Evolutionary conservation across 2,113 vertebrate species (phyloP).

Genomic region (Empidonax alnorum): DNA sequence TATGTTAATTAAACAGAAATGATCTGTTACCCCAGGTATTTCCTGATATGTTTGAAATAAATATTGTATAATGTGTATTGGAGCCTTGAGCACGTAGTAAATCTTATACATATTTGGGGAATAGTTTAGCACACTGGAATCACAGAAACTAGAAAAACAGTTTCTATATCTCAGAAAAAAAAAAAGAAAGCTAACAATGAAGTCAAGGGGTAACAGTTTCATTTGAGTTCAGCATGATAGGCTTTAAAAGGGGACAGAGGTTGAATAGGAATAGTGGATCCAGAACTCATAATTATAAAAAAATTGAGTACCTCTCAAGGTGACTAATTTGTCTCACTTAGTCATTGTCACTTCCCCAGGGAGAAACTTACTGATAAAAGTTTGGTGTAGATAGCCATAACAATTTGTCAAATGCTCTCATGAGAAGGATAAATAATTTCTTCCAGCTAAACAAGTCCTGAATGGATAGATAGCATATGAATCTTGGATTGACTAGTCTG

Average conservation of each 20-base stretch:
- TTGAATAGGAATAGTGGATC: not conserved
- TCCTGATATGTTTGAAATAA: not conserved
- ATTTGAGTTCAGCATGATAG: not conserved
- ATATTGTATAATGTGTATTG: not conserved
- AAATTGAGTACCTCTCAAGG: not conserved
- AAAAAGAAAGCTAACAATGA: not conserved
- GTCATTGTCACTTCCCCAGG: not conserved
- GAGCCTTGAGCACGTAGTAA: not conserved
- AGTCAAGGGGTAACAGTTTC: not conserved
- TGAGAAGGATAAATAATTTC: not conserved
- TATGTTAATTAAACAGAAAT: not conserved
- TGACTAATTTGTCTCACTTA: not conserved
- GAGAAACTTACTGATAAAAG: not conserved
- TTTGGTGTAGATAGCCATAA: not conserved
- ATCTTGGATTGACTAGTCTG: not conserved
- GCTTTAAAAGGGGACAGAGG: not conserved
- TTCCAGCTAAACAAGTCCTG: not conserved
- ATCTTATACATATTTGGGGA: not conserved
- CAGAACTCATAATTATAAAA: not conserved
- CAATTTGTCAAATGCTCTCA: not conserved
- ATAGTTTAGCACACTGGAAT: not conserved
- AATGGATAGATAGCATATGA: rapidly evolving
- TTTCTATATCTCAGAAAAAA: not conserved
- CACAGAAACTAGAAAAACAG: not conserved
- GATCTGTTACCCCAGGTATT: not conserved